Percentiles rank a stretch among this genome's conserved stretches.
These are phyloP conservation scores for Falcaria lacertinaria DNA, from an alignment of 2,888 invertebrate species.

Conservation along the genomic window DNA sequence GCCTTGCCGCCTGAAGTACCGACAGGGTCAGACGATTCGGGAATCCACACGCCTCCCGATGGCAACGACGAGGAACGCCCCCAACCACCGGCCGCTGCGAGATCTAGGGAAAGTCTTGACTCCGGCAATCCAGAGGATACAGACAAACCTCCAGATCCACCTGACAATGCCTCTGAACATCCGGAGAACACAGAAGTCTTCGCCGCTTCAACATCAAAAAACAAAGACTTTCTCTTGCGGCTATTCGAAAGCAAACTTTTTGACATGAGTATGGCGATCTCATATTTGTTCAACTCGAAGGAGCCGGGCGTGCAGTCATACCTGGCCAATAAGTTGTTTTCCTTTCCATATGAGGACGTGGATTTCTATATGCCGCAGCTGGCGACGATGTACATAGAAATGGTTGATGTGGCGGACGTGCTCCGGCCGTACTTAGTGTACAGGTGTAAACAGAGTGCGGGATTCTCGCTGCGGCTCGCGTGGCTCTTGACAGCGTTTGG, in stretches of 20 bases:
- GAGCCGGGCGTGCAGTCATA: slow-evolving; percentile 98
- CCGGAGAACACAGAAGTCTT: slow-evolving; percentile 50
- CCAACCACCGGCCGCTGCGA: slow-evolving; percentile 68
- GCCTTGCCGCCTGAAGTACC: slow-evolving; percentile 70
- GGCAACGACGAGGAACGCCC: slow-evolving; percentile 75
- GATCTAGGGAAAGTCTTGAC: slow-evolving; percentile 87
- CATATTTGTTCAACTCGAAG: slow-evolving; percentile 98
- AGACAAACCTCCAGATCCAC: slow-evolving; percentile 71
- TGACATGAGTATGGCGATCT: slow-evolving; percentile 98
- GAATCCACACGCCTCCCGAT: slow-evolving; percentile 79
- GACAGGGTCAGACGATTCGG: slow-evolving; percentile 88
- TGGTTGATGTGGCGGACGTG: slow-evolving; percentile 96
- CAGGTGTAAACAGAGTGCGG: slow-evolving; percentile 93
- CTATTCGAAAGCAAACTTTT: slow-evolving; percentile 98
- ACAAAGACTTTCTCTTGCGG: slow-evolving; percentile 88
- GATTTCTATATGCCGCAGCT: slow-evolving; percentile 99
- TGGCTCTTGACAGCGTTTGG: slow-evolving; percentile 98
- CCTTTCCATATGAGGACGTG: slow-evolving; percentile 93
- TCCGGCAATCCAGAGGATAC: slow-evolving; percentile 83
- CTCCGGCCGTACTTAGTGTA: slow-evolving; percentile 70
- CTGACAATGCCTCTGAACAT: slow-evolving; percentile 48
- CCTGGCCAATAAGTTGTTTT: slow-evolving; percentile 98
- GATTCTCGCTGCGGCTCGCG: slow-evolving; percentile 96
- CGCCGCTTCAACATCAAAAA: slow-evolving; percentile 58
- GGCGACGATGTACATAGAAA: slow-evolving; percentile 98